Percentiles rank a stretch among this genome's conserved stretches.
These are phyloP conservation scores for Pinctada fucata DNA, from an alignment of 2,888 invertebrate species.

Conservation along the genomic window DNA sequence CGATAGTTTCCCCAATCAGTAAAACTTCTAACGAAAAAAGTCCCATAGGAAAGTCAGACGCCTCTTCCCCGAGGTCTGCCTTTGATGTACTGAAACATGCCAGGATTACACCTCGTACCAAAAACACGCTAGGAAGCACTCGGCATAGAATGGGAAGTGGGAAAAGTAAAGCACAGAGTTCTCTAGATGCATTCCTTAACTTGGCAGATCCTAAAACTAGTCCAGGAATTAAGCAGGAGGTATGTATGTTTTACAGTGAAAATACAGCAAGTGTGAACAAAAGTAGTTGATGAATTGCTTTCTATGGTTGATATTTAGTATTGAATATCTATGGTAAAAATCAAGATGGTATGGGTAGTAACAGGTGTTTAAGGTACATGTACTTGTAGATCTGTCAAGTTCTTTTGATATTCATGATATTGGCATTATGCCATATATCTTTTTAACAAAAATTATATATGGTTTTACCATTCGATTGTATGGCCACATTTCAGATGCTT, in stretches of 20 bases:
- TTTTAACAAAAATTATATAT: too few relatives aligned
- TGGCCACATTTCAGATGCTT: not conserved
- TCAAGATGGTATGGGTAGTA: too few relatives aligned
- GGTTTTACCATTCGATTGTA: too few relatives aligned
- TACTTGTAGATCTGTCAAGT: too few relatives aligned
- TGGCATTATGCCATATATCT: too few relatives aligned
- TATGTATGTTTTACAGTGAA: not conserved
- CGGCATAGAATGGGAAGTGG: conserved; percentile 18
- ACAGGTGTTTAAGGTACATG: too few relatives aligned
- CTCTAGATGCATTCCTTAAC: conserved; percentile 21
- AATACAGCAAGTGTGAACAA: too few relatives aligned
- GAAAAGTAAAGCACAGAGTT: conserved; percentile 24
- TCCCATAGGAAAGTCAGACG: not conserved
- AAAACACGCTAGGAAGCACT: conserved; percentile 40
- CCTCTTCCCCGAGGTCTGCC: conserved; percentile 3
- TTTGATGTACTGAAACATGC: conserved; percentile 29
- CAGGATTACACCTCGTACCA: conserved; percentile 32
- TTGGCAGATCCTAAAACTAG: conserved; percentile 18
- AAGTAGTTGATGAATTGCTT: too few relatives aligned
- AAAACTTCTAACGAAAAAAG: not conserved
- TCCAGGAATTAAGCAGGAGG: conserved; percentile 16
- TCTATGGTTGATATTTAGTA: too few relatives aligned
- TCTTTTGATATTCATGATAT: too few relatives aligned
- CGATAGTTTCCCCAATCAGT: not conserved
- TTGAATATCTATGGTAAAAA: too few relatives aligned